Percentiles rank a stretch among this genome's conserved stretches.
These are phyloP conservation scores for Liolophura sinensis DNA, from an alignment of 1,140 invertebrate species.

Conservation along the genomic window DNA sequence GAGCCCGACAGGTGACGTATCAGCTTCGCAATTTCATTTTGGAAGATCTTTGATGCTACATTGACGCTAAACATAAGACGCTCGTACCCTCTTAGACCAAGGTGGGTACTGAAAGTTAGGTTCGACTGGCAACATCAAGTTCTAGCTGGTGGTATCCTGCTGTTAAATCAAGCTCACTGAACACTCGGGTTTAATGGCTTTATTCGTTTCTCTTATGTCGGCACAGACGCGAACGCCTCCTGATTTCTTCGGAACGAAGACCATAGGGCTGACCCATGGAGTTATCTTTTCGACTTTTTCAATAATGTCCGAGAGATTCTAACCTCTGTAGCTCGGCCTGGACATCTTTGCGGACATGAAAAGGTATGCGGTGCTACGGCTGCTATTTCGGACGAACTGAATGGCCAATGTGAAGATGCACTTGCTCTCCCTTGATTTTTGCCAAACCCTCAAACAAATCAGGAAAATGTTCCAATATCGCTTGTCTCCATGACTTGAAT, in stretches of 20 bases:
- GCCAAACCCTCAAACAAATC: conserved; percentile 26
- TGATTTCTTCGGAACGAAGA: conserved; percentile 27
- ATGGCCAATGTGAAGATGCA: conserved; percentile 33
- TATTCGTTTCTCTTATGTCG: conserved; percentile 26
- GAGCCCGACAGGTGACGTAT: too few species aligned
- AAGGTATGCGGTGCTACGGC: conserved; percentile 15
- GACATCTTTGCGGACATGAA: conserved; percentile 15
- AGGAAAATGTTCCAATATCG: conserved; percentile 5
- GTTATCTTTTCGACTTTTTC: conserved; percentile 36
- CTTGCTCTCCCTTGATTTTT: conserved; percentile 22
- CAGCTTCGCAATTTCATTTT: too few species aligned
- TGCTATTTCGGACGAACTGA: conserved; percentile 9
- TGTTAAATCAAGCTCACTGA: too few species aligned
- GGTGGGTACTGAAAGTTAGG: conserved; percentile 23
- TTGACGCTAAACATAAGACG: too few species aligned
- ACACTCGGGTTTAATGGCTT: conserved; percentile 19
- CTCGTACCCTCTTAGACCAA: too few species aligned
- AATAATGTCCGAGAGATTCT: conserved; percentile 26
- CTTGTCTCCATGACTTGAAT: too few species aligned
- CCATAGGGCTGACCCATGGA: conserved; percentile 36
- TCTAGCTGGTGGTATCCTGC: too few species aligned
- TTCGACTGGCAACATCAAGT: too few species aligned
- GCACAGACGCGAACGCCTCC: conserved; percentile 28
- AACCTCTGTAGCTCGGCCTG: conserved; percentile 14
- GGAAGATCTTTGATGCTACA: too few species aligned